A percentile compares a stretch with the other conserved stretches of the same genome.
Conservation (phyloP, 2,888 invertebrate genomes). For the Lissocephala sabroskyi region DNA sequence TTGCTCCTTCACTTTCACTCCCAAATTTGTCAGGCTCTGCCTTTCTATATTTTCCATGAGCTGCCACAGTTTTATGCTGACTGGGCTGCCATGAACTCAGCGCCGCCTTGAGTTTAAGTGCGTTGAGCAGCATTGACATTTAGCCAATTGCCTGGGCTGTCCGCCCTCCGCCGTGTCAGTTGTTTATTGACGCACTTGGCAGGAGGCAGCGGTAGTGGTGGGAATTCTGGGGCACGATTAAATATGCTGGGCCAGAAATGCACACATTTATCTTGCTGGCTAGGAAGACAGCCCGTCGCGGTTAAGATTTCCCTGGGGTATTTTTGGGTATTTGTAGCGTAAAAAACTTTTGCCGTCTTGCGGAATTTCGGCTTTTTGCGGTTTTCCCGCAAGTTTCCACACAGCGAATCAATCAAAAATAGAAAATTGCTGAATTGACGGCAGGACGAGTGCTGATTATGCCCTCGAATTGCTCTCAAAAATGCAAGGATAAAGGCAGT, state of each 20-base stretch:
- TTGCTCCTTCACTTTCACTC: too few relatives aligned
- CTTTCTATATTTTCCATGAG: too few relatives aligned
- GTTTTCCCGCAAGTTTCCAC: slow-evolving; percentile 37
- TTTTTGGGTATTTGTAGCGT: neutral
- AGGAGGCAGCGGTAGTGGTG: neutral
- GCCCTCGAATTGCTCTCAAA: too few relatives aligned
- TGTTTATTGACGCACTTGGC: neutral
- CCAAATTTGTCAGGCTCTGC: too few relatives aligned
- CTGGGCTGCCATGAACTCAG: too few relatives aligned
- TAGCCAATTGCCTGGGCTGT: neutral
- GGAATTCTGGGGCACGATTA: slow-evolving; percentile 12
- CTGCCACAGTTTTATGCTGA: too few relatives aligned
- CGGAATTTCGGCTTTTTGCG: slow-evolving; percentile 52
- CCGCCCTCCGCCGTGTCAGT: neutral
- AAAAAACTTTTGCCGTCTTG: neutral
- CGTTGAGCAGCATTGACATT: too few relatives aligned
- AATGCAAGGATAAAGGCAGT: too few relatives aligned
- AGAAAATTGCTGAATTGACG: too few relatives aligned
- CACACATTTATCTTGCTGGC: slow-evolving; percentile 29
- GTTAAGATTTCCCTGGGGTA: slow-evolving; percentile 29
- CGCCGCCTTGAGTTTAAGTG: too few relatives aligned
- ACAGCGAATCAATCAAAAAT: too few relatives aligned
- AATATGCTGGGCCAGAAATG: slow-evolving; percentile 17
- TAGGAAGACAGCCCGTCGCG: slow-evolving; percentile 7
- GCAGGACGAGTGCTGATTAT: too few relatives aligned